A percentile compares a stretch with the other conserved stretches of the same genome.
Evolutionary conservation across 2,113 vertebrate genomes (phyloP).

Genomic region (Chloebia gouldiae): DNA sequence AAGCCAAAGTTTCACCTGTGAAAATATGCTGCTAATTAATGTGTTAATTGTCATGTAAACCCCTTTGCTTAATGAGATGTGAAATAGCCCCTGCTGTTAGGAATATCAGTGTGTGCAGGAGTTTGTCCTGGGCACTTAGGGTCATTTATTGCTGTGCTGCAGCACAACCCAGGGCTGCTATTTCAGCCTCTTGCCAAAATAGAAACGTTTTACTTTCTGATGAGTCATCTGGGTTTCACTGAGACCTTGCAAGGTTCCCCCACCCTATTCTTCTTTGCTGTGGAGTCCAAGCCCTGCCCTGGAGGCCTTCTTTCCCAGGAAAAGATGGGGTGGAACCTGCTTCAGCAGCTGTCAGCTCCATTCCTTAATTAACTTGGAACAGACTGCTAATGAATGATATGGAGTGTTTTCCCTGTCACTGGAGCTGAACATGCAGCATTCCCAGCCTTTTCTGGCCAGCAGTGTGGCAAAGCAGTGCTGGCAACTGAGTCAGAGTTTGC

Average conservation of each 20-base stretch:
- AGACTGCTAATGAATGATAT: neutral
- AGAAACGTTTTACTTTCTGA: constrained; percentile 46
- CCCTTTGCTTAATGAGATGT: constrained; percentile 9
- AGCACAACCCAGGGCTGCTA: neutral
- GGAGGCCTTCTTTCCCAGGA: neutral
- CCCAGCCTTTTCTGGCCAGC: neutral
- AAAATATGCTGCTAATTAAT: constrained; percentile 9
- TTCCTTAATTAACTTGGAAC: neutral
- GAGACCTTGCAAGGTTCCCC: neutral
- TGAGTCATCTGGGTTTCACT: constrained; percentile 44
- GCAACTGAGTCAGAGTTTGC: neutral
- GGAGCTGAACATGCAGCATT: neutral
- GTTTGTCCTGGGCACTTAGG: neutral
- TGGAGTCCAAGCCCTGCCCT: neutral
- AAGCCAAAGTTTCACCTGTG: neutral
- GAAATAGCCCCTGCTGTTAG: neutral
- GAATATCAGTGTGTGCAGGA: neutral
- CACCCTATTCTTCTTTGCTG: neutral
- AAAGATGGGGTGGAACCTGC: neutral
- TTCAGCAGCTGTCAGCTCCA: neutral
- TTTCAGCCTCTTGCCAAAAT: constrained; percentile 41
- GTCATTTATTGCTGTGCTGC: constrained; percentile 15
- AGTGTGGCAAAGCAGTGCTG: neutral
- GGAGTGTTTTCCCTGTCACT: neutral
- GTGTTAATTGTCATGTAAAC: constrained; percentile 28